Base-by-base conservation (phyloP, 2,888 invertebrate species). In the Mylabris sibirica region DNA sequence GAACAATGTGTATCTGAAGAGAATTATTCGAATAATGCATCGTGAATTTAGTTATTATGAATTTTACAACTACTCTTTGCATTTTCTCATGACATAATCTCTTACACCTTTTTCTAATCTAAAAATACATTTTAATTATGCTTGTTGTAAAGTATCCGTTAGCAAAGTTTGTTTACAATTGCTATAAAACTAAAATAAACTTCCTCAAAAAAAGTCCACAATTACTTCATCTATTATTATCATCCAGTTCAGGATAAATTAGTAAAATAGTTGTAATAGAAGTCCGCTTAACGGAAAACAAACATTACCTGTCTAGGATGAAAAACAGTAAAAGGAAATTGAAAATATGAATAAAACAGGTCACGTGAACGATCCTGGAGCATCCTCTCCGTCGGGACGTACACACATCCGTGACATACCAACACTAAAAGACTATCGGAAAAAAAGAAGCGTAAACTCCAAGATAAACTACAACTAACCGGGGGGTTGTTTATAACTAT, bases 281-380 rank as follows among this genome's bases (percentile, higher is more conserved):
- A 72, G 69, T 69, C 44, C 65, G 72, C 69, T 67, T 72, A 72
- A 67, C 71, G 72, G 71, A 72, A 72, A 72, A 67, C 68, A 72
- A 72, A 74, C 72, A 70, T 73, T 71, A 74, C 75, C 72, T 69
- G 67, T 61, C 66, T 71, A 59, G 71, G 70, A 70, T 73, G 75
- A 74, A 75, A 75, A 75, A 74, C 72, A 72, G 70, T 73, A 63
- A 67, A 64, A 72, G 73, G 75, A 74, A 75, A 75, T 75, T 75
- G 75, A 74, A 75, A 75, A 73, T 75, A 75, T 75, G 75, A 74
- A 75, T 75, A 75, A 75, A 75, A 73, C 75, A 75, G 75, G 70
- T 75, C 75, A 75, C 74, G 74, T 73, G 72, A 72, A 60, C 60
- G 0, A 44, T 44, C n/a, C 8, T 44, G 38, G 66, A 66, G 66